Base-by-base conservation (phyloP, 2,888 invertebrate species). In the Lepidocyrtoides sp. region DNA sequence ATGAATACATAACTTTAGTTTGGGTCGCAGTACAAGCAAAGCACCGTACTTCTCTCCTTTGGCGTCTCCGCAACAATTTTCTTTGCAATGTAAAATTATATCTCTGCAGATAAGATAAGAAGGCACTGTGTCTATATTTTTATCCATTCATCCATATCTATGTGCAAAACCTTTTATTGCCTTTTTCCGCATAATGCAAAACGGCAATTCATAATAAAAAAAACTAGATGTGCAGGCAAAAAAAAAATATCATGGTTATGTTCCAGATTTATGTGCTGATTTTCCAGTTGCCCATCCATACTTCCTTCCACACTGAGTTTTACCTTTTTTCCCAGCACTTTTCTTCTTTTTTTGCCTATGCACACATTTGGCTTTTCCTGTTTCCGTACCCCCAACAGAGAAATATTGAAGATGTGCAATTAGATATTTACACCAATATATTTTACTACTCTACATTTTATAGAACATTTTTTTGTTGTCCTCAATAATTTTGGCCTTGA, bases 391-490 rank as follows among this genome's bases (percentile, higher is more conserved):
- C 10, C 20, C 57, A 57, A 20, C 57, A 57, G 20, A 57, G 57
- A 57, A 57, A 57, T 57, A 57, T 10, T 57, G 20, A 17, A 20
- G 57, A 57, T 57, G 17, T 57, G 57, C 57, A 57, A 57, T 57
- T 57, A 57, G 57, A 57, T 57, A 20, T 17, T 20, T 20, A 20
- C 57, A 57, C 17, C 57, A 57, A 57, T 57, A 20, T 20, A 57
- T 57, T 51, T 2, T 51, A 14, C 20, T 57, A 17, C 10, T 51
- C 5, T 51, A 51, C 36, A 36, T 36, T 5, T 36, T n/a, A n/a
- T n/a, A n/a, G n/a, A n/a, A 36, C 36, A 36, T 36, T 3, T 8
- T 36, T 8, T n/a, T n/a, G n/a, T n/a, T n/a, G n/a, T n/a, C n/a
- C n/a, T n/a, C n/a, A n/a, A n/a, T n/a, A n/a, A n/a, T n/a, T n/a